Conservation (phyloP, 37 sponge, comb jelly and placozoan species). For the Ephydatia muelleri region DNA sequence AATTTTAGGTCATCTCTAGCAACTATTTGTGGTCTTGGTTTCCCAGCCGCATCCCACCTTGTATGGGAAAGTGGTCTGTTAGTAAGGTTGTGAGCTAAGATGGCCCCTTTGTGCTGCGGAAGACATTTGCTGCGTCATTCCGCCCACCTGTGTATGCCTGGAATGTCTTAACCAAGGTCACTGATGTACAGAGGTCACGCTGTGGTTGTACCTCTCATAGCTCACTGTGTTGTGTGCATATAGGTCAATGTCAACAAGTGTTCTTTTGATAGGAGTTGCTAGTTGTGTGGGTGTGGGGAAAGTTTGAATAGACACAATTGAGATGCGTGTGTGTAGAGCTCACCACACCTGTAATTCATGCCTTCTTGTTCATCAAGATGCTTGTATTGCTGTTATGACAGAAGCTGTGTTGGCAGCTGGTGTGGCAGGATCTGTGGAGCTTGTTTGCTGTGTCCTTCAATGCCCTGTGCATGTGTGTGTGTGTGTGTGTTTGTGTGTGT, state of each 20-base stretch:
- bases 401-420: conserved; percentile 1
- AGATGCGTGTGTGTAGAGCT: neutral
- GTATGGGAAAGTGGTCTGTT: neutral
- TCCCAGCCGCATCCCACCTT: neutral
- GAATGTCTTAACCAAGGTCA: neutral
- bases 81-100: neutral
- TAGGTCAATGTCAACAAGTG: neutral
- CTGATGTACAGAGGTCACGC: neutral
- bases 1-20: neutral
- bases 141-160: neutral
- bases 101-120: neutral
- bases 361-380: neutral
- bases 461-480: neutral
- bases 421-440: neutral
- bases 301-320: neutral
- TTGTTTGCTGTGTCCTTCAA: neutral
- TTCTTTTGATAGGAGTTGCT: neutral
- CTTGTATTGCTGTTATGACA: neutral
- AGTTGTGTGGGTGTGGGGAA: neutral
- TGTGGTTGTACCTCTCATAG: neutral
- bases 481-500: neutral
- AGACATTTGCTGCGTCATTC: neutral
- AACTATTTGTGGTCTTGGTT: neutral
- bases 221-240: too few relatives aligned
- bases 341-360: neutral